phyloP scores from a whole-genome alignment of 2,888 invertebrate species.

The Gari tellinella region DNA sequence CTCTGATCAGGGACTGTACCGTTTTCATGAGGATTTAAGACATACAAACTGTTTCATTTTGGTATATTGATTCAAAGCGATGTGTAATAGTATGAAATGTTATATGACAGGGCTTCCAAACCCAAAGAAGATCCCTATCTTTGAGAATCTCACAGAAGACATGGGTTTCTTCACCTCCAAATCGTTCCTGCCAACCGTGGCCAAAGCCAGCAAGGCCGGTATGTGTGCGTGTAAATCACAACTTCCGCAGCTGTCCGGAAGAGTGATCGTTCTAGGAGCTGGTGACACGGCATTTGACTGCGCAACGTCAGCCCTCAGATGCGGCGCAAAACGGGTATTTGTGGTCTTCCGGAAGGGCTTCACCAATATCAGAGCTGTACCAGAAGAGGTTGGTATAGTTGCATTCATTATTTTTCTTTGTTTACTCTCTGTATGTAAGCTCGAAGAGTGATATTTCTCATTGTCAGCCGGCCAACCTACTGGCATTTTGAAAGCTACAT shows the following conservation, averaged over 20 bases:
- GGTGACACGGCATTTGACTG: constrained; percentile 99
- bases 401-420: too few relatives aligned
- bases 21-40: too few relatives aligned
- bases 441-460: too few relatives aligned
- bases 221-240: constrained; percentile 91
- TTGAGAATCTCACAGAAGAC: constrained; percentile 88
- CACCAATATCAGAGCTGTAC: constrained; percentile 97
- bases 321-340: constrained; percentile 96
- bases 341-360: constrained; percentile 98
- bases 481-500: too few relatives aligned
- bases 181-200: constrained; percentile 92
- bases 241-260: constrained; percentile 89
- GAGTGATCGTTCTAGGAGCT: constrained; percentile 96
- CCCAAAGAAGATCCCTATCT: constrained; percentile 91
- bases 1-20: too few relatives aligned
- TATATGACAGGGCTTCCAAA: constrained; percentile 93
- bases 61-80: too few relatives aligned
- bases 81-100: too few relatives aligned
- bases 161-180: constrained; percentile 98
- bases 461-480: too few relatives aligned
- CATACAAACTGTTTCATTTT: too few relatives aligned
- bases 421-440: too few relatives aligned
- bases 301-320: constrained; percentile 97
- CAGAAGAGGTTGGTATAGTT: constrained; percentile 92
- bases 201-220: constrained; percentile 95